Conservation (phyloP, 2,797 vertebrate species). For the Brachymystax lenok region DNA sequence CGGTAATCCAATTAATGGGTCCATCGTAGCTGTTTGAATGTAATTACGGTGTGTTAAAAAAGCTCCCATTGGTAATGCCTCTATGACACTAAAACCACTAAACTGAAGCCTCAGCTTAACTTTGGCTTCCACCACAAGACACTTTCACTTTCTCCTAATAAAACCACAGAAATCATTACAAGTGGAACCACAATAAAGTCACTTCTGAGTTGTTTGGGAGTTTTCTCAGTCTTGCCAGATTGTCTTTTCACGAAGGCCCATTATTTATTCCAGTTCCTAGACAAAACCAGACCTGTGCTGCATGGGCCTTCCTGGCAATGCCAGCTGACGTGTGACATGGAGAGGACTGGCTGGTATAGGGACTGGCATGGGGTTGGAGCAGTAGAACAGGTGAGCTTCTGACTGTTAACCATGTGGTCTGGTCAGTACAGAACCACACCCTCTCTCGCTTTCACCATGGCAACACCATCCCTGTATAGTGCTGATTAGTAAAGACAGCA, state of each 20-base stretch:
- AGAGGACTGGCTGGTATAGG: slow-evolving; percentile 9
- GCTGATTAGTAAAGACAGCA: slow-evolving; percentile 8
- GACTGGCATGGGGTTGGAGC: background rate
- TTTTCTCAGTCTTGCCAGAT: slow-evolving; percentile 18
- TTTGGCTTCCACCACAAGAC: slow-evolving; percentile 17
- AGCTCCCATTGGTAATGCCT: background rate
- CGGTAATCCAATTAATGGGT: too few relatives aligned
- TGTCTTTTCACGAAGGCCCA: slow-evolving; percentile 9
- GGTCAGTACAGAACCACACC: background rate
- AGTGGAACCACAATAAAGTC: slow-evolving; percentile 19
- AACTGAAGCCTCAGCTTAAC: background rate
- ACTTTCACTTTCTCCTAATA: slow-evolving; percentile 35
- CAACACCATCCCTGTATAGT: slow-evolving; percentile 10
- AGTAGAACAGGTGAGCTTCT: too few relatives aligned
- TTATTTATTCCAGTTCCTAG: slow-evolving; percentile 21
- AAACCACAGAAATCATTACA: slow-evolving; percentile 38
- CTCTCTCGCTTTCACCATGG: background rate
- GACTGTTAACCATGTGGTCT: too few relatives aligned
- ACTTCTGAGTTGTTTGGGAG: slow-evolving; percentile 7
- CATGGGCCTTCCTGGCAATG: background rate
- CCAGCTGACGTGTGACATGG: slow-evolving; percentile 6
- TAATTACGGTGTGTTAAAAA: background rate
- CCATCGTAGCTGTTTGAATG: background rate
- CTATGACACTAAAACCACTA: background rate
- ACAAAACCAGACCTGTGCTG: background rate